These are phyloP conservation scores for Mythimna loreyi DNA, from an alignment of 2,888 invertebrate species.

Conservation along the genomic window DNA sequence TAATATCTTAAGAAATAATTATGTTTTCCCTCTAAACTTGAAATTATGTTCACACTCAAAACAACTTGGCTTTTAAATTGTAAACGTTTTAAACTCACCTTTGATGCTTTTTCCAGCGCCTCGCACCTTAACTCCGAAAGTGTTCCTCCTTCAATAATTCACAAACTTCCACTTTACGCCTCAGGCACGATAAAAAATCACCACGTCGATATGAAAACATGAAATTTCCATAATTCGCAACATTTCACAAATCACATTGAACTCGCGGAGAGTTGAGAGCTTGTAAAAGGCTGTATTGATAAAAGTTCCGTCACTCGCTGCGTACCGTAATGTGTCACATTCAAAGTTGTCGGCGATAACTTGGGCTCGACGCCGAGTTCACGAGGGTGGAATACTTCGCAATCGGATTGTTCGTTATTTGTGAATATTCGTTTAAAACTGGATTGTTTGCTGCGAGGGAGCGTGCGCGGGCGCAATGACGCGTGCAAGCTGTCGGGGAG, in stretches of 20 bases:
- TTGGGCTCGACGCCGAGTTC: conserved; percentile 48
- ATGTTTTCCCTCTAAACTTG: conserved; percentile 64
- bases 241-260: conserved; percentile 85
- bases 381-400: conserved; percentile 46
- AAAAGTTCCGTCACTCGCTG: conserved; percentile 72
- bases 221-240: conserved; percentile 80
- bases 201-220: conserved; percentile 76
- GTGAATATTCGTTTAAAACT: conserved; percentile 57
- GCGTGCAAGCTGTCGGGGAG: conserved; percentile 71
- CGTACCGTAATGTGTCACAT: conserved; percentile 71
- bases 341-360: conserved; percentile 63
- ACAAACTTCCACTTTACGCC: conserved; percentile 77
- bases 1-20: conserved; percentile 68
- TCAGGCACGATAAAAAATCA: conserved; percentile 81
- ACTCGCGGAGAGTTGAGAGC: conserved; percentile 72
- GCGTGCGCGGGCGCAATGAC: conserved; percentile 74
- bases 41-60: conserved; percentile 61
- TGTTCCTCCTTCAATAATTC: conserved; percentile 71
- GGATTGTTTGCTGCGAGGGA: conserved; percentile 43
- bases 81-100: conserved; percentile 80
- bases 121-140: conserved; percentile 66
- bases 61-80: conserved; percentile 75
- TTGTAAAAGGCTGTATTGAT: conserved; percentile 75
- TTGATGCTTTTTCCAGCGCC: conserved; percentile 67
- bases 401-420: conserved; percentile 58